Evolutionary conservation across 23 tunicate species (phyloP).

Genomic region (Trididemnum nubilum): DNA sequence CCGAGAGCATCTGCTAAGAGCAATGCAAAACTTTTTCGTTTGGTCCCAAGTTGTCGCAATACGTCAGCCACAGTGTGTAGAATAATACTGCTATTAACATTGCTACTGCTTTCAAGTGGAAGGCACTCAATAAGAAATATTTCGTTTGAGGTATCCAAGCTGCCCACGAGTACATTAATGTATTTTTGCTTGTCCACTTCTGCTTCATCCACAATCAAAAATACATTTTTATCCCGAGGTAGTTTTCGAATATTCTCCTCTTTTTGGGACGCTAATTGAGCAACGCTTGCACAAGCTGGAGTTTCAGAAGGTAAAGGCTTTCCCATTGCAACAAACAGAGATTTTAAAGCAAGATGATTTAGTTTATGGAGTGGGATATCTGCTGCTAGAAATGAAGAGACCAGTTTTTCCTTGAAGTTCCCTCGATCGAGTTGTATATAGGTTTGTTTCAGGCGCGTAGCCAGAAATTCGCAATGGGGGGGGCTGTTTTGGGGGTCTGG

Average conservation of each 20-base stretch:
- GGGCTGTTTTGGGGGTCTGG: too few species aligned
- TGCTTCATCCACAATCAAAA: constrained; percentile 23
- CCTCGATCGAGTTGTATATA: background rate
- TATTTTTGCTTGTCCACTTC: constrained; percentile 27
- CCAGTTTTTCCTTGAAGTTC: constrained; percentile 15
- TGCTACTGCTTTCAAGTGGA: too few species aligned
- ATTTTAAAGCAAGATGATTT: constrained; percentile 29
- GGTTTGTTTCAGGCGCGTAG: background rate
- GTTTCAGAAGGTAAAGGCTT: constrained; percentile 31
- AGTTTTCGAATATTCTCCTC: constrained; percentile 7
- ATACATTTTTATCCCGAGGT: background rate
- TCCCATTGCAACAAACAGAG: constrained; percentile 30
- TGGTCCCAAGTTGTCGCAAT: too few species aligned
- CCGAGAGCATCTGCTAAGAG: too few species aligned
- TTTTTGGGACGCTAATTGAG: constrained; percentile 16
- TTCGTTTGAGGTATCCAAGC: constrained; percentile 31
- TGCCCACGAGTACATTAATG: constrained; percentile 29
- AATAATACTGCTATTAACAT: background rate
- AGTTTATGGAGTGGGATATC: constrained; percentile 22
- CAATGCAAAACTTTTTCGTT: too few species aligned
- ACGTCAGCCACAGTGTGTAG: too few species aligned
- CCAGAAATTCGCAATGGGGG: too few species aligned
- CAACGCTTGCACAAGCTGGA: constrained; percentile 28
- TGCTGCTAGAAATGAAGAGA: constrained; percentile 22
- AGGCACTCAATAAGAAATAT: constrained; percentile 27